Percentiles rank a stretch among this genome's conserved stretches.
Conservation (phyloP, 2,797 vertebrate genomes). For the Oreochromis mossambicus region DNA sequence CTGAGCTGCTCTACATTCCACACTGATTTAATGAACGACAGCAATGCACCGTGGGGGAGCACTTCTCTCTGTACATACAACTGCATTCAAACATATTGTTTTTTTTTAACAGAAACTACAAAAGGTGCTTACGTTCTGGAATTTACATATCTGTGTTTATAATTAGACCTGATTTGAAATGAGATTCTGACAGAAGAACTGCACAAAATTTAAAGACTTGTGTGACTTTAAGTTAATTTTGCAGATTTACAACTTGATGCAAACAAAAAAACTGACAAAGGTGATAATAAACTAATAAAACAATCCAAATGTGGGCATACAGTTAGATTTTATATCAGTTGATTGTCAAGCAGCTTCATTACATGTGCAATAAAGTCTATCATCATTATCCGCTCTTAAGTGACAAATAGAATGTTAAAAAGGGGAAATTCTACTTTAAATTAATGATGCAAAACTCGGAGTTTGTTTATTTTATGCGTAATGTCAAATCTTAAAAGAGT, state of each 20-base stretch:
- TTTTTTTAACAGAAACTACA: too few species aligned
- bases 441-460: too few species aligned
- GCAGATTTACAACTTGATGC: neutral
- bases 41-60: rapidly evolving
- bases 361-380: neutral
- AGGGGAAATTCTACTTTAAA: neutral
- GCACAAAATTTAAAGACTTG: neutral
- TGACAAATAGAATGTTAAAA: neutral
- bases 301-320: neutral
- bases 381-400: rapidly evolving
- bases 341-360: neutral
- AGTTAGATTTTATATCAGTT: neutral
- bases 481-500: neutral
- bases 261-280: neutral
- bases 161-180: rapidly evolving
- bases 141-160: neutral
- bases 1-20: neutral
- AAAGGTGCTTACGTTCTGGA: neutral
- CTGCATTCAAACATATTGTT: neutral
- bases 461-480: neutral
- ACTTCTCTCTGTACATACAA: neutral
- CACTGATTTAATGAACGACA: neutral
- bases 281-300: neutral
- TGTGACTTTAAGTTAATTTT: neutral
- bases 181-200: neutral